phyloP scores from a whole-genome alignment of 2,797 vertebrate genomes.

The Esox lucius region DNA sequence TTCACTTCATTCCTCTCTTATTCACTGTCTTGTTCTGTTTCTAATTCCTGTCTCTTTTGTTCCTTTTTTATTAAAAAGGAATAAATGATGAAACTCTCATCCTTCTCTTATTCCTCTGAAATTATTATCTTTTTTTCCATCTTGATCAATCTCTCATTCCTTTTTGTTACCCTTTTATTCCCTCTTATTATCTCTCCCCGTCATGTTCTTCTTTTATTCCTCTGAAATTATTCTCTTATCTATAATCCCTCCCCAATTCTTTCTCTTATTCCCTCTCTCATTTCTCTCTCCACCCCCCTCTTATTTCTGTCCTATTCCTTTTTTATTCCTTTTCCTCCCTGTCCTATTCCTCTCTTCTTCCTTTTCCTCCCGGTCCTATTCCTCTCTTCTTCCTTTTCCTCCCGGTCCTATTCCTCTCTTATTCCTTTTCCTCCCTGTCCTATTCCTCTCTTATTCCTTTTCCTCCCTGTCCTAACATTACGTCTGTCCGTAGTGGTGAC shows the following conservation, averaged over 20 bases:
- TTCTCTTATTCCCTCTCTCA: neutral
- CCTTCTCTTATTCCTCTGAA: no score
- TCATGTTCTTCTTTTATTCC: no score
- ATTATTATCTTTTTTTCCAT: no score
- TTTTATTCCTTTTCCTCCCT: neutral
- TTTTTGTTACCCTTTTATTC: no score
- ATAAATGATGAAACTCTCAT: no score
- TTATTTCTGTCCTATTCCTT: neutral
- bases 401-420: neutral
- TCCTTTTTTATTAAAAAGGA: no score
- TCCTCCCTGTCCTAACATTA: neutral
- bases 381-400: no score
- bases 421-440: neutral
- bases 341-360: no score
- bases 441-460: neutral
- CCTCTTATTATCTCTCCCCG: no score
- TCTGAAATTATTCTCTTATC: no score
- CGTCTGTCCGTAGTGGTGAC: constrained; percentile 83
- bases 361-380: neutral
- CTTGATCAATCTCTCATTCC: no score
- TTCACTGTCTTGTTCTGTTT: neutral
- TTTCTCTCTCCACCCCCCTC: neutral
- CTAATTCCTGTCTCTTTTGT: neutral
- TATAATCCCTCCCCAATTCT: no score
- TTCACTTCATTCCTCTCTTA: neutral